Evolutionary conservation across 2,113 vertebrate species (phyloP).

Genomic region (Edolisoma coerulescens): DNA sequence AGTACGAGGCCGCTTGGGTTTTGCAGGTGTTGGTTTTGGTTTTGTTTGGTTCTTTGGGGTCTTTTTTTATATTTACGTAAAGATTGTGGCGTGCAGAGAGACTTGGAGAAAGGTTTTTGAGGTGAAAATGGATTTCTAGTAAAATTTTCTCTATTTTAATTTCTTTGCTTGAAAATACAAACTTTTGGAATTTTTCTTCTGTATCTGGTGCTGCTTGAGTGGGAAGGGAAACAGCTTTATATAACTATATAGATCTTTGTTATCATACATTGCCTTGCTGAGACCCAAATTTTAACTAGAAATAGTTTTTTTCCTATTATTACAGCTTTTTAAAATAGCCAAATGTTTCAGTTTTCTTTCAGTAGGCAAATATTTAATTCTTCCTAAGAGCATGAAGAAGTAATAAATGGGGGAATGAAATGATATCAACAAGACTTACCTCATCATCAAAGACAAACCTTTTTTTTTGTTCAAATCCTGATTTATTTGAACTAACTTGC

Average conservation of each 20-base stretch:
- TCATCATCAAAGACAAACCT: background rate
- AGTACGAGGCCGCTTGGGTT: background rate
- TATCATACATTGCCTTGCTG: background rate
- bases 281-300: background rate
- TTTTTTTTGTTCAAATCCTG: background rate
- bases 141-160: background rate
- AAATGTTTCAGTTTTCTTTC: background rate
- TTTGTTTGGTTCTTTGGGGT: background rate
- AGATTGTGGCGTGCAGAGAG: background rate
- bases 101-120: background rate
- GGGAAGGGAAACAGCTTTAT: background rate
- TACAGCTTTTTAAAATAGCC: background rate
- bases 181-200: background rate
- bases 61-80: background rate
- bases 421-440: background rate
- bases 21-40: background rate
- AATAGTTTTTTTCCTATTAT: background rate
- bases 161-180: background rate
- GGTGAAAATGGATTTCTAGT: background rate
- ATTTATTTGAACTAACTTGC: constrained; percentile 3
- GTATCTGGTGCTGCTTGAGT: background rate
- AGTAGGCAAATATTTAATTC: background rate
- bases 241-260: background rate
- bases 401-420: background rate
- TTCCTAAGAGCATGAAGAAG: background rate